Evolutionary conservation across 2,797 vertebrate genomes (phyloP), one percentile per base, ranked within the genome.

Genomic region (Esox lucius): DNA sequence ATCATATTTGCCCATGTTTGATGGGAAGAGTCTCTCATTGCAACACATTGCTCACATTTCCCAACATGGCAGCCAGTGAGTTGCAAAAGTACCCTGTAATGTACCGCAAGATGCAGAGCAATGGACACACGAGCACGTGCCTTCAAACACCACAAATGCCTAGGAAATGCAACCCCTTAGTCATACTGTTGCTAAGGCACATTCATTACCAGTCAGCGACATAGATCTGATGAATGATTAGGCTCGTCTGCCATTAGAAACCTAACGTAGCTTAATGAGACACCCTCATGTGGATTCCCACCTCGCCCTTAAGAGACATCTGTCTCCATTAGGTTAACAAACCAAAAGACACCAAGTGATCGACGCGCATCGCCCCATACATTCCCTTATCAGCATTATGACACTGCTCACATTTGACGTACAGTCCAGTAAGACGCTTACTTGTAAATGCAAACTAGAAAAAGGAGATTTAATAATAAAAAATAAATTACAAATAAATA

Each of bases 161-260:
- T 65, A 62, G 15, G 19, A 13, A 68, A 68, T 15, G 19, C 19
- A 39, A 68, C 22, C 35, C 19, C 16, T 64, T 51, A 53, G 62
- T 35, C 72, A 22, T 51, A 62, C 62, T 59, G 67, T 53, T 3
- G 68, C 39, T 70, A 42, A 24, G 59, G 61, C 67, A 59, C 73
- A 72, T 71, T 35, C 78, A 73, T 81, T 83, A 85, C 73, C n/a
- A 53, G 48, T 49, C 31, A 77, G 71, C 53, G 72, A 70, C 83
- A 80, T 65, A 70, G 74, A 78, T 74, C 70, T 71, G 72, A 79
- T 81, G 78, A 75, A 78, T 79, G 76, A 82, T 80, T 69, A 80
- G 73, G 72, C 78, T 77, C 48, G 22, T 59, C 35, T 68, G 67
- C 42, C 78, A 49, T 59, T 65, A 59, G 72, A 59, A 71, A 56